Conservation (phyloP, 2,888 invertebrate genomes). For the Rhabditophanes sp. region DNA sequence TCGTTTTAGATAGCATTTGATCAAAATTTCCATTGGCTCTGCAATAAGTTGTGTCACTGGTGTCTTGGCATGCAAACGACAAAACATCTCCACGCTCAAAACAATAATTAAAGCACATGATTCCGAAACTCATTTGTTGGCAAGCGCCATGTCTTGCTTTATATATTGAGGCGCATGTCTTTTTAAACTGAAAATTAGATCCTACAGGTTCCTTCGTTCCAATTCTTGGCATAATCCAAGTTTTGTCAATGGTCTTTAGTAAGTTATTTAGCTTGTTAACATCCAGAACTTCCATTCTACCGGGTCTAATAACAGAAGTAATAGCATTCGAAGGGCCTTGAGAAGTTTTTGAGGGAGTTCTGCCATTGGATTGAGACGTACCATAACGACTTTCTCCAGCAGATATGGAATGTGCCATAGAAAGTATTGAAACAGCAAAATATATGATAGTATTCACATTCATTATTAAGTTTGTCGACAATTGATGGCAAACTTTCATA, state of each 20-base stretch:
- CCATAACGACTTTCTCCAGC: no score
- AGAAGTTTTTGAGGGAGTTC: no score
- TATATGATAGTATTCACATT: no score
- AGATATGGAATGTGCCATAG: no score
- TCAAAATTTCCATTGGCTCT: slow-evolving; percentile 31
- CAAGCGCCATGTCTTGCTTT: slow-evolving; percentile 39
- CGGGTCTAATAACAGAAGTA: slow-evolving; percentile 7
- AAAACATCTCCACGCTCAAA: slow-evolving; percentile 29
- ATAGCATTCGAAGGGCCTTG: no score
- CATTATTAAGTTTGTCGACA: no score
- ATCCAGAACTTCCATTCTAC: slow-evolving; percentile 24
- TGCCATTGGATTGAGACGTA: no score
- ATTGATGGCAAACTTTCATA: no score
- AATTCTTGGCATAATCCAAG: slow-evolving; percentile 31
- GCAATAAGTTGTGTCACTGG: slow-evolving; percentile 33
- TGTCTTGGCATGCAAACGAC: slow-evolving; percentile 33
- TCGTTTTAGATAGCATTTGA: slow-evolving; percentile 30
- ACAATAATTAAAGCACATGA: slow-evolving; percentile 41
- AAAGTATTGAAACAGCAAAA: no score
- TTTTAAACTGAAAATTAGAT: slow-evolving; percentile 41
- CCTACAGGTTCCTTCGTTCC: slow-evolving; percentile 37
- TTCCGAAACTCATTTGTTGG: slow-evolving; percentile 36
- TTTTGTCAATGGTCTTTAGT: slow-evolving; percentile 30
- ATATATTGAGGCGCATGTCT: slow-evolving; percentile 40
- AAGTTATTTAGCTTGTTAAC: slow-evolving; percentile 27